These are phyloP conservation scores for Dendroctonus ponderosae DNA, from an alignment of 1,140 invertebrate species.

Conservation along the genomic window DNA sequence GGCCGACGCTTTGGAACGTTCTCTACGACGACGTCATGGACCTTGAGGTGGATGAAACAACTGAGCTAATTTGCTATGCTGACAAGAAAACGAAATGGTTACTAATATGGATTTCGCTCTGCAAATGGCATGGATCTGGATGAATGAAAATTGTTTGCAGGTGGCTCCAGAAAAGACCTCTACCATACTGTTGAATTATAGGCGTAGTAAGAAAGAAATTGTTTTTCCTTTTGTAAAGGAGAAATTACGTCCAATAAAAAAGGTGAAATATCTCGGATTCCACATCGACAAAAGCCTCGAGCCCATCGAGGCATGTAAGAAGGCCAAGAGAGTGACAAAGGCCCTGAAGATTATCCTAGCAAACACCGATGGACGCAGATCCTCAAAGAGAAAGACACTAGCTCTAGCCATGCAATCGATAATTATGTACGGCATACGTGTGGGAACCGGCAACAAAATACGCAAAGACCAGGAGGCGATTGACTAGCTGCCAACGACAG, in stretches of 20 bases:
- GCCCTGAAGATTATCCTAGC: not conserved
- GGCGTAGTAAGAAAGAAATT: no score
- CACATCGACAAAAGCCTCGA: not conserved
- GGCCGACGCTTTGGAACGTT: constrained; percentile 51
- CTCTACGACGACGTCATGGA: constrained; percentile 49
- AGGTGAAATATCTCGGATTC: not conserved
- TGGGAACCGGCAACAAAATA: no score
- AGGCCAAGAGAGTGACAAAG: not conserved
- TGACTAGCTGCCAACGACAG: no score
- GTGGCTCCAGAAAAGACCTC: no score
- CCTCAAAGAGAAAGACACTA: not conserved
- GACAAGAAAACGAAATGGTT: not conserved
- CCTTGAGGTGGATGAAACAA: constrained; percentile 34
- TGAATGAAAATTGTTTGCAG: no score
- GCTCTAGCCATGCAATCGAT: not conserved
- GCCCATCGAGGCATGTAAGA: not conserved
- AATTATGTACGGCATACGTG: not conserved
- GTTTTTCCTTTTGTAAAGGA: no score
- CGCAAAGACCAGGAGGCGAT: no score
- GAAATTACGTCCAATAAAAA: constrained; percentile 3
- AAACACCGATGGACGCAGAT: constrained; percentile 3
- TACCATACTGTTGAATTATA: no score
- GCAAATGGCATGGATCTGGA: not conserved
- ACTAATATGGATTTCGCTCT: not conserved
- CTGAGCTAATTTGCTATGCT: constrained; percentile 19